Percentiles rank a stretch among this genome's conserved stretches.
Conservation (phyloP, 35 echinoderm and acorn worm genomes). For the Heliocidaris tuberculata region DNA sequence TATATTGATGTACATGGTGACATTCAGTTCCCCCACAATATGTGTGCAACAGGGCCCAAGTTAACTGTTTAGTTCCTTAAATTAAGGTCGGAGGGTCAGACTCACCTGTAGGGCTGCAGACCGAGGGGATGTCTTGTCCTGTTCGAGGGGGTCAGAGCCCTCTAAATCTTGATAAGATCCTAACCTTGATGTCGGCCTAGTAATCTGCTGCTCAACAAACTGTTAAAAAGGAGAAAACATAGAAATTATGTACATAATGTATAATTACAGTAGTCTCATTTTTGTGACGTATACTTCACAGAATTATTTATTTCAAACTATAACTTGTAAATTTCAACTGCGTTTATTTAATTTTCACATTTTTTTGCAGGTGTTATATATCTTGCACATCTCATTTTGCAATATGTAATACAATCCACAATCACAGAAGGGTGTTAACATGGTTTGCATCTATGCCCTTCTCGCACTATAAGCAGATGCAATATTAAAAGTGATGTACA, state of each 20-base stretch:
- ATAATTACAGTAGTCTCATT: too few species aligned
- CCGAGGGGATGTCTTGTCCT: background rate
- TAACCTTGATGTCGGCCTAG: background rate
- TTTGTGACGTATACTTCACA: too few species aligned
- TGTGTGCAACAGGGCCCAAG: background rate
- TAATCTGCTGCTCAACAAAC: conserved; percentile 8
- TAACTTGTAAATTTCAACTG: too few species aligned
- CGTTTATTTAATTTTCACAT: too few species aligned
- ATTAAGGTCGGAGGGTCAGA: background rate
- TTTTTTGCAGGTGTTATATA: too few species aligned
- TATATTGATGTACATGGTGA: background rate
- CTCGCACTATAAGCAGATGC: background rate
- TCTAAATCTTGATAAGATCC: conserved; percentile 19
- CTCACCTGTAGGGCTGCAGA: background rate
- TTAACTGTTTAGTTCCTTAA: background rate
- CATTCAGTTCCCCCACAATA: background rate
- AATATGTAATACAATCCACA: background rate
- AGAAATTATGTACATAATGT: too few species aligned
- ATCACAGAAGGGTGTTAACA: background rate
- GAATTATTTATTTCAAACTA: too few species aligned
- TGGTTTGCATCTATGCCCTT: background rate
- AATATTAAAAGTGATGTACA: background rate
- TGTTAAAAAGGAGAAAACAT: background rate
- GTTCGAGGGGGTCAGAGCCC: background rate
- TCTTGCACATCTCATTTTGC: too few species aligned